phyloP scores from a whole-genome alignment of 2,113 vertebrate species.

The Gadus macrocephalus region DNA sequence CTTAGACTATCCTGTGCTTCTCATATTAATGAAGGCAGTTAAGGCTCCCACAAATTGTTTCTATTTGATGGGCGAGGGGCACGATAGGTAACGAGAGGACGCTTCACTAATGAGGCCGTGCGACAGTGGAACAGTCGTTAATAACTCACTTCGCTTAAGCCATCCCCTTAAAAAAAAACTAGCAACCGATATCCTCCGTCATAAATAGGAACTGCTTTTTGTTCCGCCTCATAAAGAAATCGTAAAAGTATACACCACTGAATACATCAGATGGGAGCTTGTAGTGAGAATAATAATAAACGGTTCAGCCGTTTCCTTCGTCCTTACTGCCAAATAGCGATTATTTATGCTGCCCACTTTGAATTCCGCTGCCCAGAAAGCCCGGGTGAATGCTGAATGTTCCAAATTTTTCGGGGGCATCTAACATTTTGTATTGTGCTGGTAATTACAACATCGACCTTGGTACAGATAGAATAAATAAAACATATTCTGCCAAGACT shows the following conservation, averaged over 20 bases:
- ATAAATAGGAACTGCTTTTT: too few species aligned
- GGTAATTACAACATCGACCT: constrained; percentile 63
- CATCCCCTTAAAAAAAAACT: too few species aligned
- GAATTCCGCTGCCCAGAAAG: constrained; percentile 45
- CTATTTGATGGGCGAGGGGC: constrained; percentile 27
- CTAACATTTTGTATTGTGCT: constrained; percentile 41
- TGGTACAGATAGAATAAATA: constrained; percentile 66
- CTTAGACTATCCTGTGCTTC: constrained; percentile 16
- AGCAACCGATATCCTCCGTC: too few species aligned
- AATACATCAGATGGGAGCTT: too few species aligned
- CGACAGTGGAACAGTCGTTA: too few species aligned
- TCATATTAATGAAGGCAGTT: constrained; percentile 42
- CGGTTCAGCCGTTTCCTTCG: too few species aligned
- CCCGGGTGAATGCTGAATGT: constrained; percentile 64
- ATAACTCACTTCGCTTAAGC: too few species aligned
- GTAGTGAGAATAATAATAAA: too few species aligned
- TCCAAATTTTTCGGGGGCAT: constrained; percentile 38
- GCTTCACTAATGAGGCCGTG: background rate
- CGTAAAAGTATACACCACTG: too few species aligned
- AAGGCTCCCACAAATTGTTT: constrained; percentile 22
- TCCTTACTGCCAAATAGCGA: too few species aligned
- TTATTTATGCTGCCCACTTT: constrained; percentile 43
- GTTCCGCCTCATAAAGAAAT: too few species aligned
- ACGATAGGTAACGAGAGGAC: constrained; percentile 15
- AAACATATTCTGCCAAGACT: constrained; percentile 61